These are phyloP conservation scores for Chrysemys picta DNA, from an alignment of 2,113 vertebrate genomes.

Conservation along the genomic window DNA sequence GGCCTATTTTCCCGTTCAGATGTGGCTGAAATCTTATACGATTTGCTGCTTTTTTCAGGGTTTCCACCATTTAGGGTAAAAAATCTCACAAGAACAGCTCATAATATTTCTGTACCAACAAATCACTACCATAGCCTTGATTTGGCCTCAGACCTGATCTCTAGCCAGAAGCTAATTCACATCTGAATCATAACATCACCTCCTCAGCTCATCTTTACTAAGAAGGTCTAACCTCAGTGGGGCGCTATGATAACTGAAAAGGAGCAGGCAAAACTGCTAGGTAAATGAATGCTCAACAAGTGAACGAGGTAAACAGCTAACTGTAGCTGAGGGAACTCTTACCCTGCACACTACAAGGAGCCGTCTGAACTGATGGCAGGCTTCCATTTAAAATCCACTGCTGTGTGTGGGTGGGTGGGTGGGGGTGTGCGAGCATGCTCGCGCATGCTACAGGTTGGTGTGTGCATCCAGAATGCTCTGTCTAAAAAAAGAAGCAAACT, in stretches of 20 bases:
- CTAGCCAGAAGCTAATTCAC: not conserved
- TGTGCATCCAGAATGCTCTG: not conserved
- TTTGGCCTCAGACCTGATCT: not conserved
- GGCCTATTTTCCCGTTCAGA: slow-evolving; percentile 12
- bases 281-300: not conserved
- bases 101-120: not conserved
- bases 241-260: not conserved
- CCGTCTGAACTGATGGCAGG: accelerated
- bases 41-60: not conserved
- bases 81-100: not conserved
- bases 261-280: not conserved
- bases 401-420: not conserved
- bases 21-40: not conserved
- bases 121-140: not conserved
- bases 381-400: not conserved
- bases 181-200: not conserved
- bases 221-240: not conserved
- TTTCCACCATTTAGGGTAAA: not conserved
- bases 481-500: not conserved
- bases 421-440: too few relatives aligned
- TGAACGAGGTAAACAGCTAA: not conserved
- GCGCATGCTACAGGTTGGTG: not conserved
- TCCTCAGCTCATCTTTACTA: not conserved
- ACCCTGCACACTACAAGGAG: not conserved
- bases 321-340: not conserved